Evolutionary conservation across 1,140 invertebrate species (phyloP), one percentile per base, ranked within the genome.

Genomic region (Harlomillsia oculata): DNA sequence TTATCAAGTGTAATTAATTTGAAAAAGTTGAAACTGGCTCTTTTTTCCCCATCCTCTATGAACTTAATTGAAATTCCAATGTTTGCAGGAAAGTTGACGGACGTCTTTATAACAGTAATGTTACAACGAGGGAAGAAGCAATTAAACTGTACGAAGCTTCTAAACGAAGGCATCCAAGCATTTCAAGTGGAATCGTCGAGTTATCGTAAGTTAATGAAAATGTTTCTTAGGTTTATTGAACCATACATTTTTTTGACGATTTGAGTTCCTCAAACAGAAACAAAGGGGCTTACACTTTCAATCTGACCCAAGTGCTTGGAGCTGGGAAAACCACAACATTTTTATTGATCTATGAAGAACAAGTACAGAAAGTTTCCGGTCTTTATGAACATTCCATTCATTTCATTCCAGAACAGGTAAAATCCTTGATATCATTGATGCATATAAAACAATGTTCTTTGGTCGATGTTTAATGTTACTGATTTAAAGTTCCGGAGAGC

Each of bases 1-100:
- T 36, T 81, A 81, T 67, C 67, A 73, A 30, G 80, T 82, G 80
- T 78, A 69, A 72, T 72, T 62, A 18, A 8, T 28, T 44, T 28
- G 20, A 34, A 16, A 1, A 23, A 2, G 1, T 39, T 54, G 8
- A 18, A 34, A 25, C 13, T 6, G 11, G 21, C 18, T n/a, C 11
- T 20, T 8, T 8, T 21, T 28, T 14, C 25, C 8, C 23, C 11
- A 11, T 11, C 9, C 9, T 16, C 21, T n/a, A 8, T 32, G 21
- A 48, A 9, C 14, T 11, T 34, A 32, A 5, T 16, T 16, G 18
- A 30, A 50, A 50, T 5, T 50, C 25, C 25, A 20, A 25, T 14
- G 4, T 40, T 8, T 41, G 4, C 30, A 57, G 55, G 55, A 36
- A 26, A 36, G 34, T 57, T 13, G 48, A 57, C 25, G 46, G 30